phyloP scores from a whole-genome alignment of 2,888 invertebrate species.

The Scaeva pyrastri region DNA sequence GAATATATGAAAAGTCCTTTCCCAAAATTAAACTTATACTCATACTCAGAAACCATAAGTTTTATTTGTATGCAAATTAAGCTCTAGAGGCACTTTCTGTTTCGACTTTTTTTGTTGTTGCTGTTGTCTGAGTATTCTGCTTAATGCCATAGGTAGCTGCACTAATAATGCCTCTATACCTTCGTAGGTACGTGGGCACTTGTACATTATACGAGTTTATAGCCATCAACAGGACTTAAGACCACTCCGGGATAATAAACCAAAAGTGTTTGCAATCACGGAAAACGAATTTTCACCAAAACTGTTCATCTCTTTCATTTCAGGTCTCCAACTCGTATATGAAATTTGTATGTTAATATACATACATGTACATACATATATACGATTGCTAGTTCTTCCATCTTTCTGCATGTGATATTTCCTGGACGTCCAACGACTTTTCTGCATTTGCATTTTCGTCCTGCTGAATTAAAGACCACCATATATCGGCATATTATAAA shows the following conservation, averaged over 20 bases:
- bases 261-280: constrained; percentile 55
- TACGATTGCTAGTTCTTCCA: background rate
- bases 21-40: constrained; percentile 10
- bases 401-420: constrained; percentile 42
- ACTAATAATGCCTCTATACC: background rate
- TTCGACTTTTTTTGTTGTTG: constrained; percentile 38
- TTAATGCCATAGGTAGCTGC: constrained; percentile 13
- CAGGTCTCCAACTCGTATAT: background rate
- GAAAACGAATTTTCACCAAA: constrained; percentile 41
- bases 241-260: constrained; percentile 61
- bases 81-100: constrained; percentile 27
- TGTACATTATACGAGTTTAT: background rate
- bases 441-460: constrained; percentile 67
- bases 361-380: background rate
- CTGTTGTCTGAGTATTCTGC: constrained; percentile 41
- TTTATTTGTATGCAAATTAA: constrained; percentile 34
- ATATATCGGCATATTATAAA: constrained; percentile 39
- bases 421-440: constrained; percentile 44
- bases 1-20: constrained; percentile 3
- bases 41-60: background rate
- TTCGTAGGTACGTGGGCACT: too few species aligned
- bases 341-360: background rate
- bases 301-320: background rate
- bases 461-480: constrained; percentile 20
- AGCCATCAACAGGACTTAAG: constrained; percentile 21